Evolutionary conservation across 2,888 invertebrate genomes (phyloP).

Genomic region (Acrobeloides nanus): DNA sequence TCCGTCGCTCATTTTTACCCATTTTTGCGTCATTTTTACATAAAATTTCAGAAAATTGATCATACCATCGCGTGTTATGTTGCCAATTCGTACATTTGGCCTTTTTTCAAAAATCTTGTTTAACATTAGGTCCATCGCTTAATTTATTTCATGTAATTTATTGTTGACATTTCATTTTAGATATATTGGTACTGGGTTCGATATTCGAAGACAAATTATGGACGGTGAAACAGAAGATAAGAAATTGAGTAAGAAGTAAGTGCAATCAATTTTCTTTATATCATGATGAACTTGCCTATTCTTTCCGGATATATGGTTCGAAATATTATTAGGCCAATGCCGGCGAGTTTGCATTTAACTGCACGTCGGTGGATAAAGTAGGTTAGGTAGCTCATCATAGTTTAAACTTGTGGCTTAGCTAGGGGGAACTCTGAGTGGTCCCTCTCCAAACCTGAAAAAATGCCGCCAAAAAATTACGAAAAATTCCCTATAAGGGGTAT

Average conservation of each 20-base stretch:
- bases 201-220: too few species aligned
- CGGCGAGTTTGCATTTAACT: neutral
- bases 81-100: too few species aligned
- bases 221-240: slow-evolving; percentile 11
- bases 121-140: too few species aligned
- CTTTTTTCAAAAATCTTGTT: too few species aligned
- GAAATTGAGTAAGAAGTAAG: slow-evolving; percentile 24
- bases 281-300: slow-evolving; percentile 2
- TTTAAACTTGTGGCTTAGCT: neutral
- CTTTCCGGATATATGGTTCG: neutral
- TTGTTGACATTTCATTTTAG: slow-evolving; percentile 8
- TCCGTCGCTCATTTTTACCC: too few species aligned
- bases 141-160: slow-evolving; percentile 8
- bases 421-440: too few species aligned
- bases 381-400: neutral
- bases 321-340: neutral
- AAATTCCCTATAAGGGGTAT: too few species aligned
- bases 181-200: slow-evolving; percentile 11
- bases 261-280: neutral
- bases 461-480: too few species aligned
- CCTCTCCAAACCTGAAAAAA: too few species aligned
- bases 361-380: too few species aligned
- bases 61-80: neutral
- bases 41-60: neutral
- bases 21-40: too few species aligned